Evolutionary conservation across 2,797 vertebrate species (phyloP).

Genomic region (Pangasius mekongensis): DNA sequence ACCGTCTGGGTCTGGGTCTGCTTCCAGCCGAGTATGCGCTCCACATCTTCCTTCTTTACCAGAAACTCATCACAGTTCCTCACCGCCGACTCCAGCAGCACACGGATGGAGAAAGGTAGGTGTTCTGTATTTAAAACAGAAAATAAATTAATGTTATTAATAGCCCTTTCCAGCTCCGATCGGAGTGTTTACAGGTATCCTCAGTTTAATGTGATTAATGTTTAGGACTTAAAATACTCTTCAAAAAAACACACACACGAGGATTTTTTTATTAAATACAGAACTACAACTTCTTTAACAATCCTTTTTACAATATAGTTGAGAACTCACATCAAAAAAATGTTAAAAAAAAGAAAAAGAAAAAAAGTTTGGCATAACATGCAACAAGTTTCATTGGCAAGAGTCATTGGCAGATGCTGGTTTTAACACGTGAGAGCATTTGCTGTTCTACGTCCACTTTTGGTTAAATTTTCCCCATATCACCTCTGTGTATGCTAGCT

Average conservation of each 20-base stretch:
- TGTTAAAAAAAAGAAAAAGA: background rate
- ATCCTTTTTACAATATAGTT: background rate
- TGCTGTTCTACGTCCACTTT: background rate
- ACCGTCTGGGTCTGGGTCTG: slow-evolving; percentile 83
- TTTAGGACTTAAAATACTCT: background rate
- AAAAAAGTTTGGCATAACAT: background rate
- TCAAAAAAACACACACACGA: background rate
- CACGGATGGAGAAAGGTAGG: slow-evolving; percentile 91
- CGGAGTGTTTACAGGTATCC: background rate
- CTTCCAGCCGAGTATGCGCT: slow-evolving; percentile 94
- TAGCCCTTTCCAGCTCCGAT: background rate
- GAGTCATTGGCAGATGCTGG: background rate
- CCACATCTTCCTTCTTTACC: slow-evolving; percentile 88
- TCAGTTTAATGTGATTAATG: background rate
- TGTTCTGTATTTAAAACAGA: slow-evolving; percentile 67
- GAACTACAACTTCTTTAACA: background rate
- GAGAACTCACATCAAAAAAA: background rate
- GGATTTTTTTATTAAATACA: background rate
- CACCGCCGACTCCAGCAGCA: slow-evolving; percentile 91
- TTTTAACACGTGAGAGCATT: background rate
- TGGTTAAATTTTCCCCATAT: background rate
- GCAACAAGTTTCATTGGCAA: background rate
- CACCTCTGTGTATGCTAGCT: background rate
- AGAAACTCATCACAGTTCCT: slow-evolving; percentile 95
- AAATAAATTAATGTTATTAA: background rate